Evolutionary conservation across 2,888 invertebrate genomes (phyloP), one percentile per base, ranked within the genome.

Genomic region (Listrodromus nycthemerus): DNA sequence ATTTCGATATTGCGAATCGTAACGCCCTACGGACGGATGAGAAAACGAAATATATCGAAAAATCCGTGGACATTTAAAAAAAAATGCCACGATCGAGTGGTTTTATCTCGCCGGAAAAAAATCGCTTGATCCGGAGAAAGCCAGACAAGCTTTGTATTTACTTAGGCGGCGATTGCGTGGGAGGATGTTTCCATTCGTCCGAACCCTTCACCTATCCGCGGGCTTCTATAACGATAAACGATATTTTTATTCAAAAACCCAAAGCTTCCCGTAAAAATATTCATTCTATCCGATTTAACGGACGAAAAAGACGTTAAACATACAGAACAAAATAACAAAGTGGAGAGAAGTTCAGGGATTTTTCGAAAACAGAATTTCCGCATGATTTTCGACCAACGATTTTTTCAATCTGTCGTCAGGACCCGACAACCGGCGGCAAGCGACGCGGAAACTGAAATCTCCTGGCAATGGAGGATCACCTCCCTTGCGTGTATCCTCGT

Each of bases 311-410:
- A 8, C 37, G 24, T 67, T 30, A 52, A 19, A 52, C 70, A 65
- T 37, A 52, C 24, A 55, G 10, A 70, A 6, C 7, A 61, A 16
- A 45, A 61, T 48, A 5, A n/a, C 6, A n/a, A 37, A 45, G 24
- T 7, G 27, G n/a, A 33, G 33, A 33, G 37, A n/a, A 50, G 48
- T 67, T 19, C 33, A 33, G 69, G 66, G 73, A 81, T 27, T 7
- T 30, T n/a, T 19, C 65, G 21, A 63, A 85, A 82, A 82, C 82
- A 58, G 61, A 82, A 69, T 58, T 74, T 63, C 69, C 67, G 48
- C 37, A 48, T 58, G 74, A 74, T 85, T 83, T 81, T 83, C 50
- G 69, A 58, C 67, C 55, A 67, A 79, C 74, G 70, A 70, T 78
- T 70, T 70, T 78, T 78, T 16, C 61, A 69, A 69, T 61, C 58